Percentiles rank a stretch among this genome's conserved stretches.
Evolutionary conservation across 2,113 vertebrate genomes (phyloP).

Genomic region (Ctenomys sociabilis): DNA sequence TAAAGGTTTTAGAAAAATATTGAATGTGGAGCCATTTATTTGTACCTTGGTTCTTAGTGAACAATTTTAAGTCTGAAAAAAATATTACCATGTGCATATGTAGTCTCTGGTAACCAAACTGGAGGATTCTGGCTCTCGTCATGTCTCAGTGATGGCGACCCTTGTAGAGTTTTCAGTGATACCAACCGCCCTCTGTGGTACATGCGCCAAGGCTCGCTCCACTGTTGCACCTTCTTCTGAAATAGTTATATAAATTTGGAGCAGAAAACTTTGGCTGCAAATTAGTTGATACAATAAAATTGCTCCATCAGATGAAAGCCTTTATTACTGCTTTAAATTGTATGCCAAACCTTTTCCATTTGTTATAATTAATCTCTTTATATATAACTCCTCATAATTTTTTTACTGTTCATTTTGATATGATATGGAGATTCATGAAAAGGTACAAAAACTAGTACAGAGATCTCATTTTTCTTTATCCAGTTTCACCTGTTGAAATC

Average conservation of each 20-base stretch:
- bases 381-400: neutral
- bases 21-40: neutral
- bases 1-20: neutral
- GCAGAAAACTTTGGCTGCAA: neutral
- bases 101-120: neutral
- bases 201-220: neutral
- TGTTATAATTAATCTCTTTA: neutral
- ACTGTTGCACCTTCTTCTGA: neutral
- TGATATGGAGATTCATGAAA: neutral
- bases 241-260: slow-evolving; percentile 4
- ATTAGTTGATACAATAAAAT: slow-evolving; percentile 13
- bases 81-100: neutral
- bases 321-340: neutral
- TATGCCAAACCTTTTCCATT: neutral
- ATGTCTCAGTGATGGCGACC: neutral
- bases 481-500: neutral
- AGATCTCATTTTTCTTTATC: neutral
- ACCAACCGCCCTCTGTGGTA: neutral
- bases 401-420: slow-evolving; percentile 53
- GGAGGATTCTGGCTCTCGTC: neutral
- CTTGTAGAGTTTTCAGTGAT: neutral
- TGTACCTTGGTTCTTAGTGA: neutral
- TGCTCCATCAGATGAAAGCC: neutral
- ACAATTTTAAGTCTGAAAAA: neutral
- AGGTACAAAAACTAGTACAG: slow-evolving; percentile 23